Conservation (phyloP, 2,113 vertebrate genomes). For the Melospiza georgiana region DNA sequence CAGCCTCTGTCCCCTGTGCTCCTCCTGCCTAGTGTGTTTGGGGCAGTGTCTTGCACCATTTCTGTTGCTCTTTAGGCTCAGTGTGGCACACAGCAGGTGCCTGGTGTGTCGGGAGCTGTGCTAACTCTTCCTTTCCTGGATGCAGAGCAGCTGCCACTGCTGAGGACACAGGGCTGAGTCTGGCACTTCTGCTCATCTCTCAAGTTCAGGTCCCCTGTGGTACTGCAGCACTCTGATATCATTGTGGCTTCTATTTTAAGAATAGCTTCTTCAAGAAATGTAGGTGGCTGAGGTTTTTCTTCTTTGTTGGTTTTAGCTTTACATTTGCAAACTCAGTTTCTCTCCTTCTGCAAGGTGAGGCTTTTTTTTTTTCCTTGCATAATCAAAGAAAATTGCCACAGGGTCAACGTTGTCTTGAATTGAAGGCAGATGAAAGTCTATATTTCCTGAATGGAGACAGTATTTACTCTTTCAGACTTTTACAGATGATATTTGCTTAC, state of each 20-base stretch:
- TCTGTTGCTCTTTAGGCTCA: neutral
- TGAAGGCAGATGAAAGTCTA: neutral
- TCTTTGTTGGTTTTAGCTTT: constrained; percentile 15
- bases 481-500: neutral
- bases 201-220: constrained; percentile 23
- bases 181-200: neutral
- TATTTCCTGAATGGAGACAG: neutral
- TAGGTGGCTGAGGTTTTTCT: neutral
- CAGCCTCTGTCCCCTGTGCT: neutral
- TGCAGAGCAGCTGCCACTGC: fast-evolving
- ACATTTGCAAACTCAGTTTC: constrained; percentile 12
- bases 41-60: fast-evolving
- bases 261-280: constrained; percentile 18
- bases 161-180: neutral
- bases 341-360: constrained; percentile 8
- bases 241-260: constrained; percentile 47
- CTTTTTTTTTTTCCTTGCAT: neutral
- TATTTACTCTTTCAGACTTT: neutral
- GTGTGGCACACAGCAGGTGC: neutral
- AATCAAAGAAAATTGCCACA: neutral
- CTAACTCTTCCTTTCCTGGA: neutral
- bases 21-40: neutral
- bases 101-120: neutral
- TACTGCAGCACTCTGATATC: constrained; percentile 38
- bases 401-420: neutral